These are phyloP conservation scores for Drosophila fungiperda DNA, from an alignment of 2,888 invertebrate species.

Conservation along the genomic window DNA sequence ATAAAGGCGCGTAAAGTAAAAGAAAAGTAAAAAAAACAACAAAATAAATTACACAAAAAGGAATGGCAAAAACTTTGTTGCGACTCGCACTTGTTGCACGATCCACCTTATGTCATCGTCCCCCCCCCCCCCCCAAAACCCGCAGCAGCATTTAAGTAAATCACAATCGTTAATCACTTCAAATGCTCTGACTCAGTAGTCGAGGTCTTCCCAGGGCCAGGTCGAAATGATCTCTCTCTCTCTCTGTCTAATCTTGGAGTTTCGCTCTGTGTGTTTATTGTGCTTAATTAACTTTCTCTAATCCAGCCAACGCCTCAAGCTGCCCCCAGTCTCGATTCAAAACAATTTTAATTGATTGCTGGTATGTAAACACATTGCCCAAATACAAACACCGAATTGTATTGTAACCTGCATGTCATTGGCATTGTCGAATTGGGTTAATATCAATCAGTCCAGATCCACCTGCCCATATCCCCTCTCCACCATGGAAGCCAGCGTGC, in stretches of 20 bases:
- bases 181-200: neutral
- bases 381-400: neutral
- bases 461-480: neutral
- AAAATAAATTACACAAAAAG: constrained; percentile 4
- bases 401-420: neutral
- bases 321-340: constrained; percentile 31
- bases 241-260: neutral
- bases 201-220: neutral
- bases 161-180: constrained; percentile 40
- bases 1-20: constrained; percentile 13
- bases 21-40: too few relatives aligned
- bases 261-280: constrained; percentile 10
- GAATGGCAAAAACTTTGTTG: neutral
- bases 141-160: constrained; percentile 10
- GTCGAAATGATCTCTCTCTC: neutral
- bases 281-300: constrained; percentile 65
- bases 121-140: neutral
- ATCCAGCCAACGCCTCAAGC: constrained; percentile 35
- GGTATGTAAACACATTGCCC: neutral
- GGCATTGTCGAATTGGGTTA: neutral
- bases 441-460: neutral
- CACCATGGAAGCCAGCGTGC: neutral
- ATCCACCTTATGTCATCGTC: constrained; percentile 15
- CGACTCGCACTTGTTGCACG: constrained; percentile 28
- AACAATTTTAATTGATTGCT: constrained; percentile 7